Conservation (phyloP, 2,888 invertebrate genomes). For the Coremacera marginata region DNA sequence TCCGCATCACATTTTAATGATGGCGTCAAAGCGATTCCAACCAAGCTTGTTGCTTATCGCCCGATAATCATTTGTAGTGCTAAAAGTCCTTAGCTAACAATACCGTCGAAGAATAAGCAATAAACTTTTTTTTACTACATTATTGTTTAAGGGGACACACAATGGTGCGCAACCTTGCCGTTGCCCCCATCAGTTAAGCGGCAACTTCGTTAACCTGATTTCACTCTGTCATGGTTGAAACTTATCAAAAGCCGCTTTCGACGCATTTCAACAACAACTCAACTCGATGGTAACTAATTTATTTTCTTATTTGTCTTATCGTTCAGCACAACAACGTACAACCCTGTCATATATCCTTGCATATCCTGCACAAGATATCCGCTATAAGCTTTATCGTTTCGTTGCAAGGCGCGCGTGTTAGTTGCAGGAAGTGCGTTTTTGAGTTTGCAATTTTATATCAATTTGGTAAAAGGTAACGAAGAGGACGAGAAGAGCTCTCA, state of each 20-base stretch:
- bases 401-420: background rate
- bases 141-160: background rate
- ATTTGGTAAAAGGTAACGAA: too few species aligned
- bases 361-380: background rate
- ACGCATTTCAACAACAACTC: background rate
- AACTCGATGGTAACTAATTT: slow-evolving; percentile 5
- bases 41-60: background rate
- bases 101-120: too few species aligned
- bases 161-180: background rate
- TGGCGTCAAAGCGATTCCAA: background rate
- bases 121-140: too few species aligned
- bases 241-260: background rate
- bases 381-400: background rate
- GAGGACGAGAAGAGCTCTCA: too few species aligned
- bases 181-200: background rate
- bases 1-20: background rate
- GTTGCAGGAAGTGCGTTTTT: too few species aligned
- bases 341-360: slow-evolving; percentile 1
- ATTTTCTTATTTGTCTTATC: background rate
- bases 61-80: background rate
- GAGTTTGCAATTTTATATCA: too few species aligned
- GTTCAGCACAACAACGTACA: background rate
- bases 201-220: background rate
- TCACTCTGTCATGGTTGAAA: background rate
- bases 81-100: too few species aligned